Evolutionary conservation across 2,888 invertebrate genomes (phyloP).

Genomic region (Macaria notata): DNA sequence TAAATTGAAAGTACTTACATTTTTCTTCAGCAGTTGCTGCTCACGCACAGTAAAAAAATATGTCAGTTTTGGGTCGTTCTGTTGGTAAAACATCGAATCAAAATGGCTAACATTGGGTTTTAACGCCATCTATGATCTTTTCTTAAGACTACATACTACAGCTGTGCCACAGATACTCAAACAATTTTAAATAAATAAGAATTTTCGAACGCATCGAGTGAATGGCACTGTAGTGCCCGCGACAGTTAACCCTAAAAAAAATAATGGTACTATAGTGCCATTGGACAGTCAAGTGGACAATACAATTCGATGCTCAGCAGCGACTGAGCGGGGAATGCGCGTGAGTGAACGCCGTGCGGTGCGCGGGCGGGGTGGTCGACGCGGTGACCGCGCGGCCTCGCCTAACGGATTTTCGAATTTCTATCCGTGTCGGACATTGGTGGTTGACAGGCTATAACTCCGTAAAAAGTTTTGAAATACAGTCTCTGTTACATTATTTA

Average conservation of each 20-base stretch:
- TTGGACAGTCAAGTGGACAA: slow-evolving; percentile 1
- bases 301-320: slow-evolving; percentile 92
- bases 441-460: too few relatives aligned
- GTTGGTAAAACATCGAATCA: slow-evolving; percentile 1
- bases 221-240: slow-evolving; percentile 1
- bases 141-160: slow-evolving; percentile 31
- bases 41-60: slow-evolving; percentile 1
- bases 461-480: too few relatives aligned
- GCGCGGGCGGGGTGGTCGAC: slow-evolving; percentile 89
- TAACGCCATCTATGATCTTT: slow-evolving; percentile 52
- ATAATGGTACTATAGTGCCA: slow-evolving; percentile 1
- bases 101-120: slow-evolving; percentile 38
- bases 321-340: slow-evolving; percentile 92
- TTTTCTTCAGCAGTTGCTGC: slow-evolving; percentile 1
- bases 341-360: slow-evolving; percentile 44
- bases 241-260: slow-evolving; percentile 1
- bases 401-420: too few relatives aligned
- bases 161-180: slow-evolving; percentile 1
- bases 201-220: slow-evolving; percentile 1
- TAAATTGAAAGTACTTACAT: slow-evolving; percentile 1
- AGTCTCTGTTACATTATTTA: too few relatives aligned
- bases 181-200: slow-evolving; percentile 1
- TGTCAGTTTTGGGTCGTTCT: slow-evolving; percentile 1
- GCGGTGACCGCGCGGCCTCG: slow-evolving; percentile 91
- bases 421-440: too few relatives aligned